Percentiles rank a stretch among this genome's conserved stretches.
These are phyloP conservation scores for Oscheius onirici DNA, from an alignment of 2,888 invertebrate species.

Conservation along the genomic window DNA sequence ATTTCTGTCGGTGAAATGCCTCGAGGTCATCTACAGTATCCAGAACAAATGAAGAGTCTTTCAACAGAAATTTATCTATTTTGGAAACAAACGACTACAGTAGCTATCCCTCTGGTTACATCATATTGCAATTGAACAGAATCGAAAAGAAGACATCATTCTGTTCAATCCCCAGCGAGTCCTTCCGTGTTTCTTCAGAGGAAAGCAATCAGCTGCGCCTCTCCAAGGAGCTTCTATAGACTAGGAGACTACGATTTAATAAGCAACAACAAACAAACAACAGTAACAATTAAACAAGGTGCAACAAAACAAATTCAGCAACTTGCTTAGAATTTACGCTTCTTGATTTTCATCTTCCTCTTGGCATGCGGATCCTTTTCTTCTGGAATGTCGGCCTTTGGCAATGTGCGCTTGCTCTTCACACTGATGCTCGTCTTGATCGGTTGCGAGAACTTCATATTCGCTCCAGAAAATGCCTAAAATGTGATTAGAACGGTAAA, in stretches of 20 bases:
- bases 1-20: too few species aligned
- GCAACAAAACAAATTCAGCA: conserved; percentile 4
- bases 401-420: conserved; percentile 45
- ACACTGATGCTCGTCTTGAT: conserved; percentile 45
- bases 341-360: conserved; percentile 34
- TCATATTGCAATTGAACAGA: too few species aligned
- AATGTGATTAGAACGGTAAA: neutral
- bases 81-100: too few species aligned
- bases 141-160: too few species aligned
- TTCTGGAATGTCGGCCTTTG: conserved; percentile 32
- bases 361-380: conserved; percentile 33
- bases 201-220: too few species aligned
- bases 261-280: conserved; percentile 15
- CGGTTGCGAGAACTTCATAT: conserved; percentile 44
- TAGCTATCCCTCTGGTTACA: too few species aligned
- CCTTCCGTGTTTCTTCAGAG: too few species aligned
- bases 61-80: too few species aligned
- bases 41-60: too few species aligned
- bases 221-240: too few species aligned
- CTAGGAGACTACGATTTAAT: neutral
- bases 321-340: conserved; percentile 6
- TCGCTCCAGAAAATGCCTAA: conserved; percentile 33
- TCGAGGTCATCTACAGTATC: too few species aligned
- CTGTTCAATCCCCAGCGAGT: too few species aligned
- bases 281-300: neutral